Base-by-base conservation (phyloP, 2,113 vertebrate genomes). In the Actenoides lindsayi region DNA sequence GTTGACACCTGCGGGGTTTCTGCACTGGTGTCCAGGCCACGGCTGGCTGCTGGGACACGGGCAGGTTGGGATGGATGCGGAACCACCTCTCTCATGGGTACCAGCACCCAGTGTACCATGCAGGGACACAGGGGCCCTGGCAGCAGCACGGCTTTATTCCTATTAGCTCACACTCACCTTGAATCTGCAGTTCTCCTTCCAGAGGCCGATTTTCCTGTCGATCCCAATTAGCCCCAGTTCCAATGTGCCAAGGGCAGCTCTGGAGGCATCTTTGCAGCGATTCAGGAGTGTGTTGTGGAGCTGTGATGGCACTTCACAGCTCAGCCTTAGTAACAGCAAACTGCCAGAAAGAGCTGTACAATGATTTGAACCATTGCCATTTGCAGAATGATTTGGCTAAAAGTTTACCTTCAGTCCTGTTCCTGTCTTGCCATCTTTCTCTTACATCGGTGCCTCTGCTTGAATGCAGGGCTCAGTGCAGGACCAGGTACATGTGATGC, bases 1-100 rank as follows among this genome's bases (percentile, higher is more conserved):
- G 17, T 19, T 27, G 69, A 3, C 2, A 2, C 42, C 88, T 0
- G 0, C 15, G 75, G 50, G 31, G 3, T 83, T 65, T 84, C 54
- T 37, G 12, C 1, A 1, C 18, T 1, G 0, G 9, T 39, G 19
- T n/a, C 62, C 0, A 0, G n/a, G 60, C 76, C 84, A 37, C 1
- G 0, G 57, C 33, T 51, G 65, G 25, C 39, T 21, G 35, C 44
- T 31, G 56, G 27, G 37, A 19, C 6, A 9, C 44, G 48, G 41
- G 27, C 35, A 57, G n/a, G 10, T 1, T 21, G 20, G 48, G 60
- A 17, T 19, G 23, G 56, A 9, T 0, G 0, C 0, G 6, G 64
- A 53, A 51, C 25, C 0, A 0, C 39, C 0, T 1, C 13, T 67
- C 5, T 87, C 11, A 0, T 2, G 28, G 50, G 24, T 44, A 17